Evolutionary conservation across 1,140 invertebrate species (phyloP).

Genomic region (Drosophila sucinea): DNA sequence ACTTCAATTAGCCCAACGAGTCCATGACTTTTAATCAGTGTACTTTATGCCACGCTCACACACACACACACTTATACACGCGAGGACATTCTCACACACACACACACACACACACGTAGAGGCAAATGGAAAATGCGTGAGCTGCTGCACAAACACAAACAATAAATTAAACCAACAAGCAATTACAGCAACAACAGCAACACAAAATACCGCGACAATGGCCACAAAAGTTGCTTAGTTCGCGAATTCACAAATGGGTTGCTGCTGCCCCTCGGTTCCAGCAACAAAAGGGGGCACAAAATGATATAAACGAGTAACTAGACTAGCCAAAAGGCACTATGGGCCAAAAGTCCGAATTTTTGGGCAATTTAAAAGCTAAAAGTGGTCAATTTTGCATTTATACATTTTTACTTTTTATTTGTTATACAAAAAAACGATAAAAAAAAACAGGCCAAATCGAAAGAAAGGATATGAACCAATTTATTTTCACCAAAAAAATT

Average conservation of each 20-base stretch:
- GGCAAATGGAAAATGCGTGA: constrained; percentile 46
- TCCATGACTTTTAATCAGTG: constrained; percentile 81
- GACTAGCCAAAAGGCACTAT: too few species aligned
- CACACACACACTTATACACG: not conserved
- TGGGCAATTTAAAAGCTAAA: too few species aligned
- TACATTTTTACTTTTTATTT: too few species aligned
- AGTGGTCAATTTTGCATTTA: too few species aligned
- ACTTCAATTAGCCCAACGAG: constrained; percentile 74
- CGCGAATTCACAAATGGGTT: constrained; percentile 9
- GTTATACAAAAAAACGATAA: too few species aligned
- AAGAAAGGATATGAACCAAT: too few species aligned
- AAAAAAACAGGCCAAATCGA: too few species aligned
- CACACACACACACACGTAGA: constrained; percentile 25
- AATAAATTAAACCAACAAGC: constrained; percentile 77
- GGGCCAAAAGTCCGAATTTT: too few species aligned
- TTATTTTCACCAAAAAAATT: too few species aligned
- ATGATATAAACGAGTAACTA: too few species aligned
- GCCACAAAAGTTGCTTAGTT: constrained; percentile 16
- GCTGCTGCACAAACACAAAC: constrained; percentile 50
- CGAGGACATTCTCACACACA: constrained; percentile 1
- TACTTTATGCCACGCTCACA: constrained; percentile 56
- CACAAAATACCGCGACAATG: constrained; percentile 28
- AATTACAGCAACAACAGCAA: constrained; percentile 66
- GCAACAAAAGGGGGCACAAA: not conserved
- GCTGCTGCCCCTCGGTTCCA: not conserved